Evolutionary conservation across 2,888 invertebrate genomes (phyloP), one percentile per base, ranked within the genome.

Genomic region (Cheilosia vulpina): DNA sequence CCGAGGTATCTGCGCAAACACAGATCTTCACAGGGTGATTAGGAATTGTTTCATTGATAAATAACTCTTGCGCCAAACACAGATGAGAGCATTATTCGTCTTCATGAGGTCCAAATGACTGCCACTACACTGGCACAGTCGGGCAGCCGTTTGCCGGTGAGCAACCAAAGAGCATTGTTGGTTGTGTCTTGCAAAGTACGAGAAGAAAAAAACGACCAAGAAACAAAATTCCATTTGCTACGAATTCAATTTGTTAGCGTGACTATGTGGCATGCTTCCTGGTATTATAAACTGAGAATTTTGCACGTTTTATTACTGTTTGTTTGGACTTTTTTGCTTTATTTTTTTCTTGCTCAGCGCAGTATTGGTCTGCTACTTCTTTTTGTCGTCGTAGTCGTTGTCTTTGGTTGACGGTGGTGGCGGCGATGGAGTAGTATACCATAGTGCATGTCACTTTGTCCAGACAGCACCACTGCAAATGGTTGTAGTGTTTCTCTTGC

Each of bases 171-270:
- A 73, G 80, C 80, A 73, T 80, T 75, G 68, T 75, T 63, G 31
- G 50, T 47, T 43, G 53, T 47, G 21, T 38, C 38, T 58, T 24
- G 41, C 11, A 53, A 43, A 66, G 43, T 63, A 19, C 50, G 17
- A 55, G 75, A 45, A 53, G n/a, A 65, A 73, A 68, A 24, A 43
- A 31, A 13, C 55, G 27, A 53, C 76, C 50, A 76, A 63, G 69
- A 65, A 72, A 85, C 38, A 71, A 85, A 80, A 81, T 85, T 81
- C 85, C 85, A 81, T 81, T 85, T 85, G 76, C 62, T 66, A 76
- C 72, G 79, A 75, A 82, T 87, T 87, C 81, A 87, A 87, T 87
- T 87, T 87, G 87, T 81, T 87, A 82, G 87, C 87, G 87, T 87
- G 87, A 87, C 87, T 87, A 73, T 82, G 72, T 82, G 87, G 87